phyloP scores from a whole-genome alignment of 2,888 invertebrate species.

The Ectemnius lituratus region DNA sequence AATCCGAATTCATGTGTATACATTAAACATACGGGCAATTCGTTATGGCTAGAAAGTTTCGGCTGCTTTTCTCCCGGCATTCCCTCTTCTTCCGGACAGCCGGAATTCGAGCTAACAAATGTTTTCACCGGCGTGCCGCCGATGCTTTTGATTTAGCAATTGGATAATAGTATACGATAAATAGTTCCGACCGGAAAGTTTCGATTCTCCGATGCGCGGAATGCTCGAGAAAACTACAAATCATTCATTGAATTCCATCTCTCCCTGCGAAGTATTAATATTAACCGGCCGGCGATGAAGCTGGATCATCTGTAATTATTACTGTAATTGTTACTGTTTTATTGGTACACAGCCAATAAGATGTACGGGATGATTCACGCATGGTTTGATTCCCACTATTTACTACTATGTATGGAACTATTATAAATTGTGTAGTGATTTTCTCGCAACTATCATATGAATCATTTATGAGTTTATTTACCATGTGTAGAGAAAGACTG shows the following conservation, averaged over 20 bases:
- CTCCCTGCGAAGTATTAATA: not conserved
- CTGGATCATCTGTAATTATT: too few species aligned
- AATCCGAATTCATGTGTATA: conserved; percentile 70
- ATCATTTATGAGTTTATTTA: too few species aligned
- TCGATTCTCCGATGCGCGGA: conserved; percentile 57
- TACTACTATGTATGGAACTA: too few species aligned
- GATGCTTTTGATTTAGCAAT: not conserved
- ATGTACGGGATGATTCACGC: too few species aligned
- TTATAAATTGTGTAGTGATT: too few species aligned
- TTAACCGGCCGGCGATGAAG: too few species aligned
- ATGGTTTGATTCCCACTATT: too few species aligned
- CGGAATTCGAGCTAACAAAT: conserved; percentile 74
- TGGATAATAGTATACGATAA: conserved; percentile 66
- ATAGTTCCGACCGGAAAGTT: conserved; percentile 55
- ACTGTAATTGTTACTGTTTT: too few species aligned
- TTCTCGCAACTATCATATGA: too few species aligned
- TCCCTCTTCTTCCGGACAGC: conserved; percentile 55
- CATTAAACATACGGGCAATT: conserved; percentile 76
- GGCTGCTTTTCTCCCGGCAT: conserved; percentile 41
- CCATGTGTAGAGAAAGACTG: too few species aligned
- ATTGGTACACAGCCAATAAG: too few species aligned
- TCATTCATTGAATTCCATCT: too few species aligned
- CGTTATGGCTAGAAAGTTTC: conserved; percentile 70
- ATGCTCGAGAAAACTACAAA: conserved; percentile 24
- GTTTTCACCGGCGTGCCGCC: conserved; percentile 54